Evolutionary conservation across 2,888 invertebrate species (phyloP), one percentile per base, ranked within the genome.

Genomic region (Agrypnus murinus): DNA sequence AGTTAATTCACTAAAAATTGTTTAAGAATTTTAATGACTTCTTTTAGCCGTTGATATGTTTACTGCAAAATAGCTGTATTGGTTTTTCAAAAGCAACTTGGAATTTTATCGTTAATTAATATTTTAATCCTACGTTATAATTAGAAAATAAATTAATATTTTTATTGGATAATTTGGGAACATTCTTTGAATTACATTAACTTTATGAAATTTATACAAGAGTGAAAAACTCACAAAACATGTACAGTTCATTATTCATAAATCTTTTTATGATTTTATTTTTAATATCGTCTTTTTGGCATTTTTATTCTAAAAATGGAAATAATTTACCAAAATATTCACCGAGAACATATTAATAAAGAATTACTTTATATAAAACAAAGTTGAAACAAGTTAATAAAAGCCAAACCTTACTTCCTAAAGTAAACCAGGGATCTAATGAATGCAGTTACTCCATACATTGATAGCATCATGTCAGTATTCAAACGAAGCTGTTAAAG

Each of bases 361-460:
- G 65, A 71, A 46, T 57, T 53, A 63, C 46, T 14, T 31, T 12
- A 12, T 14, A 15, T 66, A 50, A 58, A 69, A 71, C 69, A 71
- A 74, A 72, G 65, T 72, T 68, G 59, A 15, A 67, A 71, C 68
- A 40, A 62, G 60, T 32, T 43, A 17, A 36, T 63, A 48, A 64
- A 57, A 65, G 65, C 68, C 76, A 76, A 77, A 76, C 75, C 74
- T 77, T 64, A 62, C 71, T 77, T 77, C 76, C 76, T 60, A 32
- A 59, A 71, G 67, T 40, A 65, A 74, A 67, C 75, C 71, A 70
- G 75, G 73, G 72, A 75, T 76, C 74, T 76, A 77, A 76, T 77
- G 77, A 77, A 77, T 77, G 76, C 76, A 76, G 77, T 77, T 77
- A 77, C 74, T 74, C 73, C 76, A 69, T 73, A 73, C 74, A 76